Percentiles rank a stretch among this genome's conserved stretches.
phyloP scores from a whole-genome alignment of 2,888 invertebrate genomes.

The Zygogramma bicolorata region DNA sequence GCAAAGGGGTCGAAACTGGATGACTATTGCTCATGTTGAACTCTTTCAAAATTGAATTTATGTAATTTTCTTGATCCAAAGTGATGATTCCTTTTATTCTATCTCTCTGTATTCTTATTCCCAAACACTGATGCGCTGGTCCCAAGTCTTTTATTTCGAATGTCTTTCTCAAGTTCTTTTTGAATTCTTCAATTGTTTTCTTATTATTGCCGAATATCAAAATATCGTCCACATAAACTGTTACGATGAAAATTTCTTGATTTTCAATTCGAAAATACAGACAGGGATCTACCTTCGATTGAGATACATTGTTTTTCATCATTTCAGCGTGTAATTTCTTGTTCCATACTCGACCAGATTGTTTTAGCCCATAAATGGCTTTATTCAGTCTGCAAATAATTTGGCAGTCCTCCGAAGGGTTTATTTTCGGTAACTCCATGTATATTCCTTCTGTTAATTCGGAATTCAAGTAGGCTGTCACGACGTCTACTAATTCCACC shows the following conservation, averaged over 20 bases:
- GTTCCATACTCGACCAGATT: constrained; percentile 14
- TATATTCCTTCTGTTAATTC: constrained; percentile 1
- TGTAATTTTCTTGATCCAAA: constrained; percentile 19
- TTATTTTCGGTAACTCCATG: constrained; percentile 2
- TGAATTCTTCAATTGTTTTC: not conserved
- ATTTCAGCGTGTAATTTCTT: not conserved
- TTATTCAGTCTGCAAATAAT: not conserved
- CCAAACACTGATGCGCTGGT: constrained; percentile 17
- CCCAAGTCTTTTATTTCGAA: constrained; percentile 32
- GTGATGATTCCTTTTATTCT: constrained; percentile 13
- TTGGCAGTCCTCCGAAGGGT: not conserved
- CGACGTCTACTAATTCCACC: not conserved
- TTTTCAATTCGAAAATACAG: not conserved
- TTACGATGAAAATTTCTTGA: constrained; percentile 4
- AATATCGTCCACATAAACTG: constrained; percentile 7
- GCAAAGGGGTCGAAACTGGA: constrained; percentile 21
- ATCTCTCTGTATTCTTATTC: constrained; percentile 29
- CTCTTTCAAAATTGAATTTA: constrained; percentile 9
- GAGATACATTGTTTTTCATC: not conserved
- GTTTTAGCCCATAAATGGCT: no score
- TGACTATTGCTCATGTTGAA: constrained; percentile 20
- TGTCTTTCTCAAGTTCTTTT: not conserved
- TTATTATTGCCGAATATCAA: constrained; percentile 1
- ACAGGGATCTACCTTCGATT: constrained; percentile 5
- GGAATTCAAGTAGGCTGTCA: constrained; percentile 2